These are phyloP conservation scores for Drosophila ustulata DNA, from an alignment of 2,888 invertebrate genomes.

Conservation along the genomic window DNA sequence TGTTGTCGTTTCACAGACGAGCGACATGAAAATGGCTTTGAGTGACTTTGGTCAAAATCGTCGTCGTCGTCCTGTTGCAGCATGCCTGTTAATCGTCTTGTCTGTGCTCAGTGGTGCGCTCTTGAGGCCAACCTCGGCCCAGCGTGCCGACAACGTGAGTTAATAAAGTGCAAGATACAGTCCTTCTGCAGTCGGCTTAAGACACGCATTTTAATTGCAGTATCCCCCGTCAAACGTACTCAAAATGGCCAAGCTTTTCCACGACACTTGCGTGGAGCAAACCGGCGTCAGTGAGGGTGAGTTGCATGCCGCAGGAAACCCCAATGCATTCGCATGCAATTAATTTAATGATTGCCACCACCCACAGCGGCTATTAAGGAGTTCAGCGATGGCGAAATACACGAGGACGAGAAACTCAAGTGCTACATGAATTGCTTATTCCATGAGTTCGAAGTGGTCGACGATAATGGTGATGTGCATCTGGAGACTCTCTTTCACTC, in stretches of 20 bases:
- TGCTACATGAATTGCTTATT: slow-evolving; percentile 85
- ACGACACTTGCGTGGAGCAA: slow-evolving; percentile 80
- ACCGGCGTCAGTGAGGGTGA: slow-evolving; percentile 83
- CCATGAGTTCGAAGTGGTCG: slow-evolving; percentile 83
- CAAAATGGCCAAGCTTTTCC: slow-evolving; percentile 81
- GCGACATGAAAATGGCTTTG: slow-evolving; percentile 80
- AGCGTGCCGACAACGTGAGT: slow-evolving; percentile 83
- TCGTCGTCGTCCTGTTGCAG: slow-evolving; percentile 60
- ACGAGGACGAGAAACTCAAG: slow-evolving; percentile 84
- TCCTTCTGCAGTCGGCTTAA: slow-evolving; percentile 54
- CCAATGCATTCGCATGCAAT: slow-evolving; percentile 22
- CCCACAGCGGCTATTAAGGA: slow-evolving; percentile 83
- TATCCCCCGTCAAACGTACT: slow-evolving; percentile 83
- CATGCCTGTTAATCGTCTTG: slow-evolving; percentile 78
- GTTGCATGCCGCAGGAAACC: slow-evolving; percentile 9
- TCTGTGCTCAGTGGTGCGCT: slow-evolving; percentile 69
- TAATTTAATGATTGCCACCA: slow-evolving; percentile 22
- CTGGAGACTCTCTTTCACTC: slow-evolving; percentile 79
- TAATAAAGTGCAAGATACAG: slow-evolving; percentile 63
- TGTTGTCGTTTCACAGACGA: slow-evolving; percentile 55
- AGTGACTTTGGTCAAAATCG: slow-evolving; percentile 71
- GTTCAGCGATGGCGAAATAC: slow-evolving; percentile 84
- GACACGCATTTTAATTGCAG: slow-evolving; percentile 75
- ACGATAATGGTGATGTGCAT: slow-evolving; percentile 84
- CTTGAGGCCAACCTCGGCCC: slow-evolving; percentile 78